phyloP scores from a whole-genome alignment of 2,888 invertebrate species.

The Cerastoderma edule region DNA sequence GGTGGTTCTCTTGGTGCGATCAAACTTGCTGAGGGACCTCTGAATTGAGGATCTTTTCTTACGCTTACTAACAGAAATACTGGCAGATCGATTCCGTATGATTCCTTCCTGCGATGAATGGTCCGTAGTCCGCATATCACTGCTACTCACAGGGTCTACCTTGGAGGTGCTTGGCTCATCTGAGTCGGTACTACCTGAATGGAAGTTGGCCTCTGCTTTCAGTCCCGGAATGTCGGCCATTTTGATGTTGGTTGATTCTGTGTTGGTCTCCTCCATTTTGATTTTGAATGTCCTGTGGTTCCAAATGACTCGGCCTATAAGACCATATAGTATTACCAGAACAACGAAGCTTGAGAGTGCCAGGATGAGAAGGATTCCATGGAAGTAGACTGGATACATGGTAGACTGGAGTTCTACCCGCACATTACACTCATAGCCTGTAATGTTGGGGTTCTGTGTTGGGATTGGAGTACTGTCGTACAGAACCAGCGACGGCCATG shows the following conservation, averaged over 20 bases:
- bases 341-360: constrained; percentile 52
- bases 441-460: constrained; percentile 36
- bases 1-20: constrained; percentile 51
- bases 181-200: constrained; percentile 45
- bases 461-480: constrained; percentile 52
- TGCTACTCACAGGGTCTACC: neutral
- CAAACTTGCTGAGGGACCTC: constrained; percentile 41
- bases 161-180: constrained; percentile 19
- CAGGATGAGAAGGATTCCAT: constrained; percentile 46
- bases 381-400: constrained; percentile 51
- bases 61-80: constrained; percentile 1
- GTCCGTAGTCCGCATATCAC: constrained; percentile 3
- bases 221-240: constrained; percentile 22
- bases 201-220: constrained; percentile 37
- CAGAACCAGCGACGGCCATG: constrained; percentile 62
- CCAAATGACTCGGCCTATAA: constrained; percentile 58
- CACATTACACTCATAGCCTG: constrained; percentile 54
- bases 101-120: constrained; percentile 5
- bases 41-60: constrained; percentile 22
- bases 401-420: constrained; percentile 40
- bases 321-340: constrained; percentile 52
- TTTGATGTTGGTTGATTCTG: constrained; percentile 41
- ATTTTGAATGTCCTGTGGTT: constrained; percentile 45
- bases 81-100: constrained; percentile 15
- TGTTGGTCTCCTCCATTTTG: constrained; percentile 31